Evolutionary conservation across 2,888 invertebrate species (phyloP).

Genomic region (Oscheius sp.): DNA sequence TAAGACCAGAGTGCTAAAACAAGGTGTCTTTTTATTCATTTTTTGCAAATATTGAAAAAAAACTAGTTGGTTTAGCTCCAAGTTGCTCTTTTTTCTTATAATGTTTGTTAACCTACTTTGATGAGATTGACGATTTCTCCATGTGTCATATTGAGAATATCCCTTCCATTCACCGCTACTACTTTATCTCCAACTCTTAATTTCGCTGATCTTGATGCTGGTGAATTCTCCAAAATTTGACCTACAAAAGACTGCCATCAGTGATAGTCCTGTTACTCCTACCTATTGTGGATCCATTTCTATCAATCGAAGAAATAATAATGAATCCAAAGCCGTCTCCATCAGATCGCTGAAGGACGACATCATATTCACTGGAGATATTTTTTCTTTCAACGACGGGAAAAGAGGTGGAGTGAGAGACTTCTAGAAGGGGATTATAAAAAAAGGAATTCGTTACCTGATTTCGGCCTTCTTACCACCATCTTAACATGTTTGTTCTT

Average conservation of each 20-base stretch:
- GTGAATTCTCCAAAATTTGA: slow-evolving; percentile 91
- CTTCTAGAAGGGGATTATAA: slow-evolving; percentile 5
- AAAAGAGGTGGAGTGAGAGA: slow-evolving; percentile 20
- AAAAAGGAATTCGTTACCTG: not conserved
- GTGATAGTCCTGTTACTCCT: slow-evolving; percentile 45
- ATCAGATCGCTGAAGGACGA: slow-evolving; percentile 75
- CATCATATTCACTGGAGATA: slow-evolving; percentile 37
- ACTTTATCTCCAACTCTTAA: slow-evolving; percentile 87
- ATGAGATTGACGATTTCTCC: slow-evolving; percentile 96
- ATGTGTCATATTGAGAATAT: slow-evolving; percentile 89
- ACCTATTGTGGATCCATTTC: slow-evolving; percentile 88
- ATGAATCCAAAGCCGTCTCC: slow-evolving; percentile 98
- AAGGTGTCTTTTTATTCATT: not conserved
- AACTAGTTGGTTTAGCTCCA: not conserved
- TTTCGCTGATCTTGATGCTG: slow-evolving; percentile 81
- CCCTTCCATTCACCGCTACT: slow-evolving; percentile 89
- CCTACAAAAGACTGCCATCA: no score
- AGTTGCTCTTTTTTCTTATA: not conserved
- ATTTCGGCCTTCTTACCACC: slow-evolving; percentile 77
- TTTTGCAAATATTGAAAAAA: not conserved
- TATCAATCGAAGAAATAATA: slow-evolving; percentile 92
- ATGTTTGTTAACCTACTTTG: slow-evolving; percentile 76
- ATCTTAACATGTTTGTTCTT: slow-evolving; percentile 85
- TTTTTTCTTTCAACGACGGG: slow-evolving; percentile 5
- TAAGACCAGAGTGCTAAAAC: slow-evolving; percentile 79